These are phyloP conservation scores for Boloria selene DNA, from an alignment of 2,888 invertebrate species.

Conservation along the genomic window DNA sequence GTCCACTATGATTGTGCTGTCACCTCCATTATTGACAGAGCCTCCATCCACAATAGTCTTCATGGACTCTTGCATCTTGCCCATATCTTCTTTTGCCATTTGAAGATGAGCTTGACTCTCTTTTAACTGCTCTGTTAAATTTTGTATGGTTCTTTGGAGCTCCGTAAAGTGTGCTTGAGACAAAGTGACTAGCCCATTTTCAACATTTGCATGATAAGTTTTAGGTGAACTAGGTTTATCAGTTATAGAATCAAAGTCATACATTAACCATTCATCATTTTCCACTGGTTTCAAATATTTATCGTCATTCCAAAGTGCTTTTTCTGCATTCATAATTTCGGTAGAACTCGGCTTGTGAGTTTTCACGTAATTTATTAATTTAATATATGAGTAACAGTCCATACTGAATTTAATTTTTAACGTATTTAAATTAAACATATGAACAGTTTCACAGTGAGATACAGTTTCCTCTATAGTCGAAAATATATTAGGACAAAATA, in stretches of 20 bases:
- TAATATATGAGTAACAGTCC: conserved; percentile 92
- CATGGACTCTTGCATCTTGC: conserved; percentile 83
- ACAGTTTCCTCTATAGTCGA: conserved; percentile 85
- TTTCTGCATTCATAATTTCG: conserved; percentile 76
- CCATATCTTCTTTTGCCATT: conserved; percentile 83
- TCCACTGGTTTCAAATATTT: conserved; percentile 89
- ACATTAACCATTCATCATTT: conserved; percentile 92
- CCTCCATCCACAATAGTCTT: conserved; percentile 78
- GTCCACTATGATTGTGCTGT: conserved; percentile 53
- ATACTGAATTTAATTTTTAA: conserved; percentile 87
- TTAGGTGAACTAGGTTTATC: conserved; percentile 67
- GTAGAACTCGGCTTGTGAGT: conserved; percentile 82
- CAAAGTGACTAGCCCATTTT: conserved; percentile 83
- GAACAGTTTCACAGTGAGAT: conserved; percentile 84
- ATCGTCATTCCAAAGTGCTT: conserved; percentile 87
- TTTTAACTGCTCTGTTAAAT: conserved; percentile 79
- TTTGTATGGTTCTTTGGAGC: conserved; percentile 82
- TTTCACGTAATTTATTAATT: conserved; percentile 91
- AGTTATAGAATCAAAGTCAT: conserved; percentile 84
- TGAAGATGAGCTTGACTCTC: conserved; percentile 83
- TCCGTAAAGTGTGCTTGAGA: conserved; percentile 84
- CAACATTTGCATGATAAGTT: conserved; percentile 82
- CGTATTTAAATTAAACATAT: conserved; percentile 84
- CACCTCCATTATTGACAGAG: conserved; percentile 43
- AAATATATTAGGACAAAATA: conserved; percentile 87